phyloP scores from a whole-genome alignment of 2,888 invertebrate genomes.

The Artemia sinica region DNA sequence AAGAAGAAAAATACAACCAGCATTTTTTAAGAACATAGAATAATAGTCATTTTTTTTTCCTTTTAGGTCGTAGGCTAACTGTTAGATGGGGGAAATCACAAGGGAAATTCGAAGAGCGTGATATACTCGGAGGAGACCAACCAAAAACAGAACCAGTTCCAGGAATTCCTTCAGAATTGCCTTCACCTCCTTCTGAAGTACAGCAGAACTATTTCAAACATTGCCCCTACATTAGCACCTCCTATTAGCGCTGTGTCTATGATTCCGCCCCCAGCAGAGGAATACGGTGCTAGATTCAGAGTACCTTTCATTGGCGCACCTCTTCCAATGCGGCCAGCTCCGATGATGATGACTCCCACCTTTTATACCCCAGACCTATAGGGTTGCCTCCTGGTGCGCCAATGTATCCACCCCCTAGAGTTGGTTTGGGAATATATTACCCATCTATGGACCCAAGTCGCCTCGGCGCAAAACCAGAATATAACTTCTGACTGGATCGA shows the following conservation, averaged over 20 bases:
- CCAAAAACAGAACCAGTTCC: conserved; percentile 50
- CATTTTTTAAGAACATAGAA: not conserved
- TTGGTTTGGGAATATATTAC: conserved; percentile 56
- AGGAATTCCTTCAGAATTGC: conserved; percentile 49
- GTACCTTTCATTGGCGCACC: conserved; percentile 14
- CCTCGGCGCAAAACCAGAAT: conserved; percentile 45
- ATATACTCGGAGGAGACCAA: conserved; percentile 27
- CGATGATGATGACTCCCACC: conserved; percentile 15
- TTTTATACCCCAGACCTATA: conserved; percentile 19
- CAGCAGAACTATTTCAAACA: conserved; percentile 46
- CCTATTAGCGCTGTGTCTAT: conserved; percentile 30
- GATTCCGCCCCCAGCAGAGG: conserved; percentile 27
- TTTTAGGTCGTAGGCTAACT: conserved; percentile 61
- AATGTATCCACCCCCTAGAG: conserved; percentile 32
- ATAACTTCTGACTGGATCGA: too few species aligned
- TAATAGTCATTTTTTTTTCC: not conserved
- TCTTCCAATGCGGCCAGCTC: conserved; percentile 10
- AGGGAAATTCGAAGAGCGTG: conserved; percentile 38
- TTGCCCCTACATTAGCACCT: conserved; percentile 32
- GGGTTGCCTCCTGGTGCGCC: conserved; percentile 27
- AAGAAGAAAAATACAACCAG: too few species aligned
- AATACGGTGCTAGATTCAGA: conserved; percentile 17
- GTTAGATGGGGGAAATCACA: conserved; percentile 97
- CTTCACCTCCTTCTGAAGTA: conserved; percentile 41
- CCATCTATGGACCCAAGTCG: conserved; percentile 92